phyloP scores from a whole-genome alignment of 2,888 invertebrate genomes.

The Ophion ellenae region DNA sequence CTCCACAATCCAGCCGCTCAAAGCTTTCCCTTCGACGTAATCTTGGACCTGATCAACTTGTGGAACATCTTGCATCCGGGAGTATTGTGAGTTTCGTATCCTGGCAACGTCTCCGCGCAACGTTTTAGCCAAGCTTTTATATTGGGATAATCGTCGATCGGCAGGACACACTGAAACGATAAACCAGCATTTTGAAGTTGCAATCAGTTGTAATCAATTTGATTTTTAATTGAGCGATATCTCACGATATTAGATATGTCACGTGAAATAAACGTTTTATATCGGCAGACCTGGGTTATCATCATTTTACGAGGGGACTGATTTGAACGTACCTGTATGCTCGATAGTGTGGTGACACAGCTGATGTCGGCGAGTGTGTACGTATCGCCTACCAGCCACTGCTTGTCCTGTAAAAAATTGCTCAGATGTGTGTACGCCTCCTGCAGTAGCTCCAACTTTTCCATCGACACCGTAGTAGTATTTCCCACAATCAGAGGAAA shows the following conservation, averaged over 20 bases:
- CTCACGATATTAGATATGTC: neutral
- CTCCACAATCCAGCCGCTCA: neutral
- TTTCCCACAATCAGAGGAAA: conserved; percentile 79
- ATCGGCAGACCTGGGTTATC: neutral
- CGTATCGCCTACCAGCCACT: conserved; percentile 72
- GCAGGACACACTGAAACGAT: conserved; percentile 61
- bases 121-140: conserved; percentile 86
- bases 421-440: conserved; percentile 80
- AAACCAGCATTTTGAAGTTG: conserved; percentile 12
- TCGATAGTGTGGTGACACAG: conserved; percentile 63
- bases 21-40: conserved; percentile 21
- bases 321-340: conserved; percentile 64
- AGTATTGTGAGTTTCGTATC: conserved; percentile 74
- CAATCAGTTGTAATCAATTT: neutral
- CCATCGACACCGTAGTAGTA: conserved; percentile 74
- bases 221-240: neutral
- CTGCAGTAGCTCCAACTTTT: conserved; percentile 77
- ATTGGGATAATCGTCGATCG: conserved; percentile 84
- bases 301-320: neutral
- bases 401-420: conserved; percentile 77
- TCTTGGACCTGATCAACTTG: neutral
- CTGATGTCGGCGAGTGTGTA: conserved; percentile 76
- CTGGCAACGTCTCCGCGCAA: conserved; percentile 86
- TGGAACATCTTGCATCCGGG: conserved; percentile 59
- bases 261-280: no score